Evolutionary conservation across 2,888 invertebrate genomes (phyloP).

Genomic region (Ochropacha duplaris): DNA sequence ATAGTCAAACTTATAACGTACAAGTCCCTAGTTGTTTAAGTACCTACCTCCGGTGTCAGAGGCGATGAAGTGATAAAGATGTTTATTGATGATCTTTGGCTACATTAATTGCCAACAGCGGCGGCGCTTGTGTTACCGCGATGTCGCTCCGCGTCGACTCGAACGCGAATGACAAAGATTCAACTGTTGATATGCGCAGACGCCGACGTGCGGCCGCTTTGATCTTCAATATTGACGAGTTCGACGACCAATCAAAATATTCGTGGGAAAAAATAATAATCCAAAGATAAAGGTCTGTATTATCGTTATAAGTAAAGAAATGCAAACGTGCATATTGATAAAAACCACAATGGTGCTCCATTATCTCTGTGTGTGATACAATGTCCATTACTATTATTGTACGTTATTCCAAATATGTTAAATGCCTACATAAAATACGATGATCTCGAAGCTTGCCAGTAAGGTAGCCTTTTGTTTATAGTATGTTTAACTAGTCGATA

Average conservation of each 20-base stretch:
- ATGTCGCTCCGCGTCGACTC: slow-evolving; percentile 58
- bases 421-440: slow-evolving; percentile 7
- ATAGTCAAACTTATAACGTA: slow-evolving; percentile 65
- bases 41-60: slow-evolving; percentile 66
- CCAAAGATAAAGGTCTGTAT: slow-evolving; percentile 7
- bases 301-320: slow-evolving; percentile 1
- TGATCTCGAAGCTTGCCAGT: background rate
- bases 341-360: background rate
- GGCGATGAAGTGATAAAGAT: slow-evolving; percentile 80
- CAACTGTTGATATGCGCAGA: slow-evolving; percentile 62
- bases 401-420: slow-evolving; percentile 38
- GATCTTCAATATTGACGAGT: slow-evolving; percentile 64
- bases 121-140: slow-evolving; percentile 71
- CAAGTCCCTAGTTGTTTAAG: slow-evolving; percentile 66
- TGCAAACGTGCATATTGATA: background rate
- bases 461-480: slow-evolving; percentile 37
- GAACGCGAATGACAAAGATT: slow-evolving; percentile 78
- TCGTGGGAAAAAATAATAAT: slow-evolving; percentile 42
- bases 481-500: slow-evolving; percentile 47
- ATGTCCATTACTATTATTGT: slow-evolving; percentile 24
- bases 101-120: slow-evolving; percentile 79
- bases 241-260: slow-evolving; percentile 75
- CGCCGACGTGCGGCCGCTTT: slow-evolving; percentile 61
- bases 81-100: slow-evolving; percentile 81
- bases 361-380: background rate